Evolutionary conservation across 2,113 vertebrate genomes (phyloP).

Genomic region (Grammomys surdaster): DNA sequence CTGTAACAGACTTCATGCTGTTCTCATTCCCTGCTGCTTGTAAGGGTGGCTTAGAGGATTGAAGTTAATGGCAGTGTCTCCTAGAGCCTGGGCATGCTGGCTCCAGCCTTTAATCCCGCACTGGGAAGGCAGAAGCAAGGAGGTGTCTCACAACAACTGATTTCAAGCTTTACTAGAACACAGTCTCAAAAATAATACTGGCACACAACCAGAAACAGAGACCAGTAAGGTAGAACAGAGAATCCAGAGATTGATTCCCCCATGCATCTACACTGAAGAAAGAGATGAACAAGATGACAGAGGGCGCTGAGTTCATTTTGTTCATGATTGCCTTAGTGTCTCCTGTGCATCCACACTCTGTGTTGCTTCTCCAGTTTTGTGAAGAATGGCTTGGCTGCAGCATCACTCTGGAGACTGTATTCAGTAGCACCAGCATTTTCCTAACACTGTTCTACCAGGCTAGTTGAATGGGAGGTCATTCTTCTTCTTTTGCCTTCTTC

Average conservation of each 20-base stretch:
- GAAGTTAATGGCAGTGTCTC: neutral
- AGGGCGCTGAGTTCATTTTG: neutral
- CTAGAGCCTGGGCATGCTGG: neutral
- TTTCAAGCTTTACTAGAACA: too few species aligned
- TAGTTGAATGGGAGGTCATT: too few species aligned
- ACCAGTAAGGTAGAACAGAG: too few species aligned
- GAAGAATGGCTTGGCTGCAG: neutral
- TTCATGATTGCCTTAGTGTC: neutral
- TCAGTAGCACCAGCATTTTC: neutral
- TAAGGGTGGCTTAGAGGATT: neutral
- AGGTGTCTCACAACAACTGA: too few species aligned
- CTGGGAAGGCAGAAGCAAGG: neutral
- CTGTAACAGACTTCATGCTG: neutral
- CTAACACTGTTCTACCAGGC: neutral
- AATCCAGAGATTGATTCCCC: too few species aligned
- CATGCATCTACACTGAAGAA: too few species aligned
- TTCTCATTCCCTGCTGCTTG: neutral
- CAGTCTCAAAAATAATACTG: too few species aligned
- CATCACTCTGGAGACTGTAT: neutral
- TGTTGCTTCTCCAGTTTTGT: neutral
- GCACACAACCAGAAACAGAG: too few species aligned
- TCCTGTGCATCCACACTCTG: neutral
- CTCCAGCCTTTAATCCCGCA: neutral
- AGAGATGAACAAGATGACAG: too few species aligned
- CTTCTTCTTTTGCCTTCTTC: neutral